phyloP scores from a whole-genome alignment of 2,888 invertebrate genomes.

The Biston stratarius region DNA sequence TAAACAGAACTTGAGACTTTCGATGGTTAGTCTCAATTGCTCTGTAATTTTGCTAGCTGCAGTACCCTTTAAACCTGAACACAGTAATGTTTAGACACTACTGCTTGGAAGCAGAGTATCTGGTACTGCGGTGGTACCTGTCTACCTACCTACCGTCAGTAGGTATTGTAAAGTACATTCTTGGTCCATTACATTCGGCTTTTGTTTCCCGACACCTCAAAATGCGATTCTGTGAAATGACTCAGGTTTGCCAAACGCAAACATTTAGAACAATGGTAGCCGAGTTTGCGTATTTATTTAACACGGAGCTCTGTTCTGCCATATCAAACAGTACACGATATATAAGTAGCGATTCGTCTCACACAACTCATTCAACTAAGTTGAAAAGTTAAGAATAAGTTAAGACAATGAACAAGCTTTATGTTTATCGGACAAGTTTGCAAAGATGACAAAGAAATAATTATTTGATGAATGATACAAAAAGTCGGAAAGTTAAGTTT shows the following conservation, averaged over 20 bases:
- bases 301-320: constrained; percentile 46
- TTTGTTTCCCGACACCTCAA: constrained; percentile 32
- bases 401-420: constrained; percentile 1
- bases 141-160: no score
- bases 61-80: no score
- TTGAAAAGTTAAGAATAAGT: no score
- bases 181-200: constrained; percentile 15
- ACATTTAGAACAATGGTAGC: constrained; percentile 61
- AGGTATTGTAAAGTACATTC: not conserved
- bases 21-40: no score
- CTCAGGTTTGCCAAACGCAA: constrained; percentile 52
- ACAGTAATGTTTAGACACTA: no score
- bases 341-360: constrained; percentile 13
- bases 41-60: no score
- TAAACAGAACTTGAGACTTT: no score
- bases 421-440: not conserved
- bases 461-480: no score
- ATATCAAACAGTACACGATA: constrained; percentile 31
- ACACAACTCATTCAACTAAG: not conserved
- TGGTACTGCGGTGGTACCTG: no score
- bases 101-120: no score
- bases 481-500: no score
- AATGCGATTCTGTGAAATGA: constrained; percentile 55
- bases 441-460: not conserved
- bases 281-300: constrained; percentile 60